Evolutionary conservation across 2,888 invertebrate species (phyloP), one percentile per base, ranked within the genome.

Genomic region (Platycheirus rosarum): DNA sequence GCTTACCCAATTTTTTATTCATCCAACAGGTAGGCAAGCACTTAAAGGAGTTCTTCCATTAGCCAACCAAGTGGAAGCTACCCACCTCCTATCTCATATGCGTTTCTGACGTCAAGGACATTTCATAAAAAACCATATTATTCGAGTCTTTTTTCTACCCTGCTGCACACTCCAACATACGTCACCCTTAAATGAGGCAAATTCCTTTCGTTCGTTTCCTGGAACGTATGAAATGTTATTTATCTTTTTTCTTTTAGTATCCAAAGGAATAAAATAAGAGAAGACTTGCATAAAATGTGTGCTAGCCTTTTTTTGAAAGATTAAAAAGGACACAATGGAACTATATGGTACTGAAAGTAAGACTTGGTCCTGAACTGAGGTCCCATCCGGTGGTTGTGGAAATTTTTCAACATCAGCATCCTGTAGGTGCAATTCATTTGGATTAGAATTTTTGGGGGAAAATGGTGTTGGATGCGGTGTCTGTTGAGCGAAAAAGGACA

Each of bases 351-450:
- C n/a, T 32, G 29, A 8, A n/a, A 20, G 48, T 48, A 13, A 13
- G 9, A 16, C 8, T 20, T 14, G 20, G 40, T 66, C 32, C 42
- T 55, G 16, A 8, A 8, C 65, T 44, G 46, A 23, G 42, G 6
- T 57, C 11, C 40, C 23, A 40, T 40, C 16, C 16, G 18, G 14
- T 35, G 49, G 16, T 9, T 6, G 0, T 40, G 40, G 77, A 63
- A 63, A 73, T 77, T 82, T 82, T 73, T 63, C 77, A 82, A 73
- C 77, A n/a, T n/a, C n/a, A 49, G 71, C 44, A 53, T 82, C 77
- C 77, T 82, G 63, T 77, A 82, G 82, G 82, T 82, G 77, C 73
- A 82, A 82, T 82, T 82, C 77, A 82, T 82, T 77, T 82, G 77
- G 82, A 82, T 82, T 82, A 77, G 63, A 53, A 71, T 40, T 69